phyloP scores from a whole-genome alignment of 1,140 invertebrate species.

The Apis florea region DNA sequence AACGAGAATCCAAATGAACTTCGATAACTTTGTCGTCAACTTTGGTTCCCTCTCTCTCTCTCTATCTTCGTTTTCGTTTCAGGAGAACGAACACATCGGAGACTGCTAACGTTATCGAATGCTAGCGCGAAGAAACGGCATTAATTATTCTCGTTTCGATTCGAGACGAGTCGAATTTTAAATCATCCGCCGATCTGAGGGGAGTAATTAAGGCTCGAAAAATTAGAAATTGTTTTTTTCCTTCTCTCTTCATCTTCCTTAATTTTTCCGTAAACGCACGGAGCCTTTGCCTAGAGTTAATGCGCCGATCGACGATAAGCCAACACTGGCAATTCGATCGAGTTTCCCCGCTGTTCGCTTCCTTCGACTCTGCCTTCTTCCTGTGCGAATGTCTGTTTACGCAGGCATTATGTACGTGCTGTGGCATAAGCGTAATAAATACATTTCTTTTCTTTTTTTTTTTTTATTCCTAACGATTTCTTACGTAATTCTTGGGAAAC shows the following conservation, averaged over 20 bases:
- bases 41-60: no score
- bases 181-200: conserved; percentile 29
- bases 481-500: no score
- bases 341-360: conserved; percentile 32
- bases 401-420: neutral
- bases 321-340: conserved; percentile 34
- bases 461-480: no score
- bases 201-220: conserved; percentile 55
- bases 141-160: conserved; percentile 28
- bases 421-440: neutral
- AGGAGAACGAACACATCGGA: conserved; percentile 18
- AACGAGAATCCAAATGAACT: no score
- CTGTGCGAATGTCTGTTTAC: neutral
- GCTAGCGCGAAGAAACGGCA: neutral
- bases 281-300: conserved; percentile 31
- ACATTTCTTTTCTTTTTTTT: neutral
- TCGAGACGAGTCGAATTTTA: conserved; percentile 10
- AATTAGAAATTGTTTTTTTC: conserved; percentile 17
- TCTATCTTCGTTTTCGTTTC: neutral
- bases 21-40: no score
- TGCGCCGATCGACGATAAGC: conserved; percentile 54
- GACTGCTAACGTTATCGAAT: conserved; percentile 23
- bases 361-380: neutral
- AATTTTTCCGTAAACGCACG: conserved; percentile 52
- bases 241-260: conserved; percentile 1